These are phyloP conservation scores for Lutjanus argentimaculatus DNA, from an alignment of 2,797 vertebrate species.

Conservation along the genomic window DNA sequence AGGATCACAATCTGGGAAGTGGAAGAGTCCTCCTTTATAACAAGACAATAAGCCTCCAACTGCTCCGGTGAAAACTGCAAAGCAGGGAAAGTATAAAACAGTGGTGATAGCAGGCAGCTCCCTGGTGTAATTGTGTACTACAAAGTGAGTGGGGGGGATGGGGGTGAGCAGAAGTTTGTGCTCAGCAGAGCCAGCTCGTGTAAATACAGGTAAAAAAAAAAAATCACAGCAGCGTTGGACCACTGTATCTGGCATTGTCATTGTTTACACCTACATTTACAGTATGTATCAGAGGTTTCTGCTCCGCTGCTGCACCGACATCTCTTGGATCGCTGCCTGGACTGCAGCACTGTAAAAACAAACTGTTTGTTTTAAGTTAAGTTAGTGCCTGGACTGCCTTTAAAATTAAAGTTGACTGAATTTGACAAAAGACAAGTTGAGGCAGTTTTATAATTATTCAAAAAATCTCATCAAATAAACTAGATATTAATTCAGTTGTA, in stretches of 20 bases:
- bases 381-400: no score
- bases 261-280: conserved; percentile 63
- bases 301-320: conserved; percentile 45
- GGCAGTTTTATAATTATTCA: no score
- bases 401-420: no score
- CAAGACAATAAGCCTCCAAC: conserved; percentile 48
- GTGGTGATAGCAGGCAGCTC: conserved; percentile 37
- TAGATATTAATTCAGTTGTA: no score
- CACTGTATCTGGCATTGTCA: conserved; percentile 41
- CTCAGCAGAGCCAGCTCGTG: conserved; percentile 37
- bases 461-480: no score
- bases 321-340: conserved; percentile 65
- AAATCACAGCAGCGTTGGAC: neutral
- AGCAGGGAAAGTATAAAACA: conserved; percentile 33
- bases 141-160: conserved; percentile 37
- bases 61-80: conserved; percentile 49
- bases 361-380: no score
- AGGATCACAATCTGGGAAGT: conserved; percentile 44
- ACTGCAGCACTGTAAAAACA: neutral
- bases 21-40: conserved; percentile 28
- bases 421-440: no score
- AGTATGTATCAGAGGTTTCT: conserved; percentile 41
- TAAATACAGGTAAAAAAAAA: conserved; percentile 42
- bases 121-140: conserved; percentile 42
- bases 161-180: conserved; percentile 26